Conservation (phyloP, 2,797 vertebrate species). For the Sciaenops ocellatus region DNA sequence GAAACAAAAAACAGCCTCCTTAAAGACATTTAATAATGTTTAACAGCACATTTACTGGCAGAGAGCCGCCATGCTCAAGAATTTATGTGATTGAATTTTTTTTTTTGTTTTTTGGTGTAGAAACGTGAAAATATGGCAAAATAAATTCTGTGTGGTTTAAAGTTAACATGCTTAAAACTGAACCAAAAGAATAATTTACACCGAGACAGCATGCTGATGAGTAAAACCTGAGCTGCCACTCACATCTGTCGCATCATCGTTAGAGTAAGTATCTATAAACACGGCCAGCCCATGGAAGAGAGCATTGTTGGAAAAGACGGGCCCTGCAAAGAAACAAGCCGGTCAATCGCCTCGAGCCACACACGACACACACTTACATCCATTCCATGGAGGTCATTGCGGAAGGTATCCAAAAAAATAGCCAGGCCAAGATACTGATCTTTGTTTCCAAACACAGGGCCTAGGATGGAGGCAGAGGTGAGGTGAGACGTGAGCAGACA, state of each 20-base stretch:
- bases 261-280: constrained; percentile 97
- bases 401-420: constrained; percentile 89
- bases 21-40: background rate
- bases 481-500: constrained; percentile 69
- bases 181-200: constrained; percentile 4
- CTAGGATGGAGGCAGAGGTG: constrained; percentile 84
- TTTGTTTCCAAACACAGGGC: constrained; percentile 87
- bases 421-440: constrained; percentile 88
- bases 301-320: constrained; percentile 95
- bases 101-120: background rate
- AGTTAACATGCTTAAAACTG: constrained; percentile 36
- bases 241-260: constrained; percentile 95
- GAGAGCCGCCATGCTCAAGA: background rate
- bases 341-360: constrained; percentile 49
- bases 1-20: background rate
- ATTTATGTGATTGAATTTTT: background rate
- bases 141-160: background rate
- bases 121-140: background rate
- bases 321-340: constrained; percentile 87
- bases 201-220: constrained; percentile 53
- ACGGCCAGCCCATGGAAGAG: constrained; percentile 95
- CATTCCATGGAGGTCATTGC: constrained; percentile 88
- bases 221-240: constrained; percentile 75
- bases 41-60: background rate
- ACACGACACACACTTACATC: constrained; percentile 84